phyloP scores from a whole-genome alignment of 2,888 invertebrate genomes.

The Altica lythri region DNA sequence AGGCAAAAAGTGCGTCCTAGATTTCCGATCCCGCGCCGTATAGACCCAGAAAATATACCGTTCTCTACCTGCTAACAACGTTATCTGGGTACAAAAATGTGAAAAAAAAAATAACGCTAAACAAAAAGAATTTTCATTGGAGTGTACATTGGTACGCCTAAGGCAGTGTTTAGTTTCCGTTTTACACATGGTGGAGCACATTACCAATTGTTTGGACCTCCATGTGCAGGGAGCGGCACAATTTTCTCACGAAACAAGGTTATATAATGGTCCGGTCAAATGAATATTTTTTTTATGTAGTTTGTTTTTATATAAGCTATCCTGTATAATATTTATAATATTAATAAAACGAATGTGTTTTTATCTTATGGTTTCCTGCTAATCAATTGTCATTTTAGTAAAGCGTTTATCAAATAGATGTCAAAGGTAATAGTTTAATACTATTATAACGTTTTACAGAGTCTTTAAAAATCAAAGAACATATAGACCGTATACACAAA shows the following conservation, averaged over 20 bases:
- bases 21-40: slow-evolving; percentile 16
- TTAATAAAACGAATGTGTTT: background rate
- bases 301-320: background rate
- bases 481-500: too few relatives aligned
- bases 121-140: slow-evolving; percentile 49
- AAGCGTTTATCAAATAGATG: too few relatives aligned
- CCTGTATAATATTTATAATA: too few relatives aligned
- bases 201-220: slow-evolving; percentile 51
- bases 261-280: slow-evolving; percentile 34
- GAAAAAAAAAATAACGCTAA: slow-evolving; percentile 37
- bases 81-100: slow-evolving; percentile 48
- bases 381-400: too few relatives aligned
- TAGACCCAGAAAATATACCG: slow-evolving; percentile 33
- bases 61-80: slow-evolving; percentile 40
- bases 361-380: too few relatives aligned
- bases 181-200: slow-evolving; percentile 57
- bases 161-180: slow-evolving; percentile 56
- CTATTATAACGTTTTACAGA: too few relatives aligned
- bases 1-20: slow-evolving; percentile 25
- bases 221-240: slow-evolving; percentile 49
- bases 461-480: too few relatives aligned
- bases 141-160: slow-evolving; percentile 54
- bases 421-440: too few relatives aligned
- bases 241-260: slow-evolving; percentile 48
- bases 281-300: background rate